Conservation (phyloP, 1,140 invertebrate genomes). For the Leptinotarsa undecemlineata region DNA sequence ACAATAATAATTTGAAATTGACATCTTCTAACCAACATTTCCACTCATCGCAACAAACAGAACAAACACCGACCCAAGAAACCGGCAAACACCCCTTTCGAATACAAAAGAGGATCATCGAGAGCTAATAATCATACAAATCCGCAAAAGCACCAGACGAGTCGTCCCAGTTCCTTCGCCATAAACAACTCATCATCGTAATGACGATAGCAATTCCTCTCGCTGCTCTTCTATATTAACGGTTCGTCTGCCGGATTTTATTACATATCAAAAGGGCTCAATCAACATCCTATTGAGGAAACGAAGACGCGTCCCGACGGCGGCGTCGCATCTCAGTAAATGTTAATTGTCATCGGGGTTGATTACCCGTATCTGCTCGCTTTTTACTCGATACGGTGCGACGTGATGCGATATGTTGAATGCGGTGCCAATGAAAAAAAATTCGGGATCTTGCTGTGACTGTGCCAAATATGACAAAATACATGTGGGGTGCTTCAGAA, state of each 20-base stretch:
- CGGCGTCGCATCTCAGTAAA: background rate
- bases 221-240: background rate
- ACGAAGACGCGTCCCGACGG: constrained; percentile 1
- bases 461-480: no score
- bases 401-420: background rate
- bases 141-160: background rate
- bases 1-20: no score
- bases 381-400: background rate
- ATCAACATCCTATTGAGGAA: constrained; percentile 18
- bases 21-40: no score
- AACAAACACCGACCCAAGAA: no score
- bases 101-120: no score
- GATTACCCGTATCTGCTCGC: constrained; percentile 1
- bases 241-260: constrained; percentile 1
- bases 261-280: constrained; percentile 17
- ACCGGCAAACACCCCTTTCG: no score
- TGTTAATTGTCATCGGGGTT: constrained; percentile 11
- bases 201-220: background rate
- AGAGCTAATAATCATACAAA: background rate
- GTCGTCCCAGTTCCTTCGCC: background rate
- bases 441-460: no score
- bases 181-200: constrained; percentile 16
- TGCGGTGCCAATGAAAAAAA: no score
- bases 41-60: no score
- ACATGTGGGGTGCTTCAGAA: no score